A percentile compares a stretch with the other conserved stretches of the same genome.
Evolutionary conservation across 2,797 vertebrate genomes (phyloP).

Genomic region (Hapalemur alaotrensis): DNA sequence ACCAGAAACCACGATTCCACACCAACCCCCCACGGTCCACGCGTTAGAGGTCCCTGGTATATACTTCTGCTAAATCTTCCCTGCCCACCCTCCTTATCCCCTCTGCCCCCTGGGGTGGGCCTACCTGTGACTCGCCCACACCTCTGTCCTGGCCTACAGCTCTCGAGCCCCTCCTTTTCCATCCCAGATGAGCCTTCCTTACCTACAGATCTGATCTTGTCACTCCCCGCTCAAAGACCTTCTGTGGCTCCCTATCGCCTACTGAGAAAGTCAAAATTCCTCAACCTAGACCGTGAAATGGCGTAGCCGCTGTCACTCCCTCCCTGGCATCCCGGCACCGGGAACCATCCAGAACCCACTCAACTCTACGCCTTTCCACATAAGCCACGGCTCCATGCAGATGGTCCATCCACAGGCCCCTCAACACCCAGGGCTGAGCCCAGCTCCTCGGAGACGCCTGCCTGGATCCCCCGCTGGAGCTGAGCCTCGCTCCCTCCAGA

Average conservation of each 20-base stretch:
- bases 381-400: no score
- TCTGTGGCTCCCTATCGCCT: not conserved
- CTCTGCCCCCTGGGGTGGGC: not conserved
- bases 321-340: fast-evolving
- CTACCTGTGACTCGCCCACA: fast-evolving
- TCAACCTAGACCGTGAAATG: not conserved
- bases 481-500: not conserved
- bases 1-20: not conserved
- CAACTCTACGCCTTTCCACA: not conserved
- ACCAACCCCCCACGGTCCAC: fast-evolving
- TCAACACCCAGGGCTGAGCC: not conserved
- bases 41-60: fast-evolving
- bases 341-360: not conserved
- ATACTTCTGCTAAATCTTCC: not conserved
- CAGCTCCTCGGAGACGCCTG: not conserved
- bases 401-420: not conserved
- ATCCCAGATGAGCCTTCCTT: not conserved
- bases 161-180: not conserved
- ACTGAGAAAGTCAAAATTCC: not conserved
- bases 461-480: not conserved
- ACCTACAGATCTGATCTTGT: fast-evolving
- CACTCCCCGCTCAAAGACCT: not conserved
- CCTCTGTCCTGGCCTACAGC: not conserved
- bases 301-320: fast-evolving
- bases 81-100: fast-evolving